Evolutionary conservation across 35 echinoderm and acorn worm species (phyloP), one percentile per base, ranked within the genome.

Genomic region (Ophiothrix spiculata): DNA sequence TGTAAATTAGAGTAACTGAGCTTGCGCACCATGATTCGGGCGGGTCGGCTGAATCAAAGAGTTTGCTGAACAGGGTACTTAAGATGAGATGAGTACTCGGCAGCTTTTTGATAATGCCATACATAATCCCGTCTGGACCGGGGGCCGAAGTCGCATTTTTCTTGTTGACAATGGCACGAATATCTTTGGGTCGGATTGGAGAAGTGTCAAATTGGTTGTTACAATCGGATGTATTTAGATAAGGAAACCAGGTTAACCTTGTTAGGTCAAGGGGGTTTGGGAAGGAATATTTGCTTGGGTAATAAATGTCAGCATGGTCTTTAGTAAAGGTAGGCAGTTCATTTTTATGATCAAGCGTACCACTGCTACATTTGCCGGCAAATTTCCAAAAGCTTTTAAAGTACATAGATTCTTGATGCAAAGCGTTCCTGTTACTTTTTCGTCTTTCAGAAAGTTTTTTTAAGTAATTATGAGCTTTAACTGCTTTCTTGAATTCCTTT

Each of bases 381-480:
- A 54, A 54, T 54, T 54, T 54, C 8, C 45, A 54, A 21, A 54
- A 54, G 45, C 21, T 54, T 54, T 54, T 54, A 54, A 11, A 54
- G 8, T 54, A 54, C 8, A 54, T 8, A 11, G 8, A 11, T 54
- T 54, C 45, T 54, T n/a, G 45, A 54, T 54, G 45, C 21, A 54
- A 54, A 54, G 45, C 21, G 21, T 11, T 11, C 45, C n/a, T n/a
- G 21, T 54, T 21, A 54, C 45, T 54, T 54, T 54, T 54, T 21
- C 45, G 45, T 54, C 21, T 54, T 11, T 54, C 21, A 21, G 45
- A 54, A 11, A 54, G 45, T 21, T 54, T 54, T 49, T 87, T 87
- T 3, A 87, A 75, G 39, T 78, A 75, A 56, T 75, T 87, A n/a
- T n/a, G n/a, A n/a, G n/a, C n/a, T n/a, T 87, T 87, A 36, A 87